Percentiles rank a stretch among this genome's conserved stretches.
phyloP scores from a whole-genome alignment of 2,797 vertebrate genomes.

The Taeniopygia guttata region DNA sequence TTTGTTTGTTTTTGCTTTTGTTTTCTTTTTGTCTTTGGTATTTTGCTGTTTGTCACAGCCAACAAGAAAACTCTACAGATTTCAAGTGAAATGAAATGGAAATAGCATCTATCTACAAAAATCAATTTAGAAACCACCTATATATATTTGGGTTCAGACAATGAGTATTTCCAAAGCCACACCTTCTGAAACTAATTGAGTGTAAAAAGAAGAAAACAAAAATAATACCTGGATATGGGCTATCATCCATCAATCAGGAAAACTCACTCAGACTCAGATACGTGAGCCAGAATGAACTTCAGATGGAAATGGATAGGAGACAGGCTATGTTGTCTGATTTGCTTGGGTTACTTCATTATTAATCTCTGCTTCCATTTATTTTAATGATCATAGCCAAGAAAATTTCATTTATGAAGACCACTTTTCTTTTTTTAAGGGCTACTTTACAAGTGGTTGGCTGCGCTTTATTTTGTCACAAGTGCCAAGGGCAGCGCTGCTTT shows the following conservation, averaged over 20 bases:
- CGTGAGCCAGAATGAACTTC: constrained; percentile 31
- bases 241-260: constrained; percentile 20
- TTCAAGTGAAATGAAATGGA: constrained; percentile 41
- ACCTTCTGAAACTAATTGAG: neutral
- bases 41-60: neutral
- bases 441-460: accelerated
- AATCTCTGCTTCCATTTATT: constrained; percentile 58
- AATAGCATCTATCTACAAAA: constrained; percentile 31
- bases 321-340: constrained; percentile 32
- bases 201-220: neutral
- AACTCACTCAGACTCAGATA: constrained; percentile 18
- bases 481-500: neutral
- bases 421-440: neutral
- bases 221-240: neutral
- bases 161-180: neutral
- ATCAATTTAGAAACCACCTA: constrained; percentile 22
- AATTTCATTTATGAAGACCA: neutral
- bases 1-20: too few relatives aligned
- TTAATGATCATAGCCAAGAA: constrained; percentile 43
- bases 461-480: neutral
- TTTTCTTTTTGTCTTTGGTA: neutral
- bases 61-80: neutral
- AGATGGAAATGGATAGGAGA: constrained; percentile 37
- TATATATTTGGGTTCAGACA: neutral
- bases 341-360: constrained; percentile 58